Base-by-base conservation (phyloP, 2,888 invertebrate species). In the Adelognathus sp. region DNA sequence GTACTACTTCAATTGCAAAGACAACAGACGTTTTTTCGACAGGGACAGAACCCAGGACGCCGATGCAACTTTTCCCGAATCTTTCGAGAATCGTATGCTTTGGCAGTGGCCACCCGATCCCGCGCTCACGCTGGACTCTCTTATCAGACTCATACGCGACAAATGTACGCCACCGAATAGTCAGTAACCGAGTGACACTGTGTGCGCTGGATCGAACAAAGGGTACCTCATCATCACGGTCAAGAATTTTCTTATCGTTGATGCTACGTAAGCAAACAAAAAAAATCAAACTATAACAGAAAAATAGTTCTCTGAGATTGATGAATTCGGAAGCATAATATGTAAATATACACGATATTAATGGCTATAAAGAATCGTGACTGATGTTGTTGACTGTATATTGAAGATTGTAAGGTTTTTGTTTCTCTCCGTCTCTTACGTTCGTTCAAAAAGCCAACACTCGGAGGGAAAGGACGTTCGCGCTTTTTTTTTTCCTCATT, bases 31-130 rank as follows among this genome's bases (percentile, higher is more conserved):
- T 5, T 21, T 50, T 2, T 90, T 71, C 56, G 83, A 89, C 4
- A 18, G n/a, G 0, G 54, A 84, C 2, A 83, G 81, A 61, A 88
- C 88, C n/a, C 1, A 44, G 0, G 2, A 7, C 0, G 86, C 86
- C 11, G 76, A 72, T 52, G 87, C 88, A 3, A 81, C 29, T 31
- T 90, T 90, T 72, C 11, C 44, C 1, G 81, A 87, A 52, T 81
- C 86, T 1, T 85, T 88, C 63, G 70, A 79, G n/a, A 84, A 79
- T 5, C 83, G 88, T 33, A 16, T 89, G 3, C 52, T 87, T 24
- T 89, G 88, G 89, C 61, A 83, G 64, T 90, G 88, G 87, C 85
- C 86, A 16, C 21, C 69, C 3, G 83, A 86, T 41, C 18, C 72
- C 27, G 21, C 67, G 2, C 36, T 88, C 1, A 67, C 81, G 9